Evolutionary conservation across 2,888 invertebrate genomes (phyloP).

Genomic region (Laothoe populi): DNA sequence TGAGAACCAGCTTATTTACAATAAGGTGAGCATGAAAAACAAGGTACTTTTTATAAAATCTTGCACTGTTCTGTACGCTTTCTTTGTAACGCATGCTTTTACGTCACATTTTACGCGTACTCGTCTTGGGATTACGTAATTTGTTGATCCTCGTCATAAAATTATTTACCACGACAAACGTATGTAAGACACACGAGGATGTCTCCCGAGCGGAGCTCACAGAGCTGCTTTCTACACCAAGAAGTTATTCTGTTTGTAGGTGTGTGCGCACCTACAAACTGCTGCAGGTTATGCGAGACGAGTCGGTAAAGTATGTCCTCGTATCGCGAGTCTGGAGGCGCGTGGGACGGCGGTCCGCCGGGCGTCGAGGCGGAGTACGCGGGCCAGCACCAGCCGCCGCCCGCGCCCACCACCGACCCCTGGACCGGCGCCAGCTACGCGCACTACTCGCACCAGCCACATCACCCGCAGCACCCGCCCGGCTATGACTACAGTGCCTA

Average conservation of each 20-base stretch:
- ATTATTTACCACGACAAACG: constrained; percentile 64
- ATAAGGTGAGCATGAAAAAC: constrained; percentile 74
- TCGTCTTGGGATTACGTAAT: constrained; percentile 76
- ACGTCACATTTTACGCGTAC: constrained; percentile 50
- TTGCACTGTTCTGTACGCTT: constrained; percentile 48
- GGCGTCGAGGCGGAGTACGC: constrained; percentile 82
- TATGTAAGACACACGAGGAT: constrained; percentile 55
- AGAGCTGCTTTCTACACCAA: constrained; percentile 86
- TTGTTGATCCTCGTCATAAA: constrained; percentile 74
- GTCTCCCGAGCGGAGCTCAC: constrained; percentile 64
- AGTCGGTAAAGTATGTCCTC: constrained; percentile 77
- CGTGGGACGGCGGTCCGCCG: constrained; percentile 83
- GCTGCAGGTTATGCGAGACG: constrained; percentile 83
- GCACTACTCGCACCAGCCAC: no score
- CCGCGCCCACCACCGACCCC: constrained; percentile 75
- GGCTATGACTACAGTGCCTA: constrained; percentile 69
- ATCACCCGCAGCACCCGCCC: no score
- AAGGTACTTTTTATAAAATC: constrained; percentile 59
- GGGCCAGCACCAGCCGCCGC: constrained; percentile 62
- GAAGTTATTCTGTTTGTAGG: constrained; percentile 89
- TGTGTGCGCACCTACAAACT: constrained; percentile 85
- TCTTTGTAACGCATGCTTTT: constrained; percentile 57
- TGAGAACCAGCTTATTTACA: constrained; percentile 54
- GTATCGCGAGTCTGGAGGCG: constrained; percentile 77
- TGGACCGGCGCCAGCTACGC: constrained; percentile 79